A percentile compares a stretch with the other conserved stretches of the same genome.
These are phyloP conservation scores for Mola mola DNA, from an alignment of 2,113 vertebrate species.

Conservation along the genomic window DNA sequence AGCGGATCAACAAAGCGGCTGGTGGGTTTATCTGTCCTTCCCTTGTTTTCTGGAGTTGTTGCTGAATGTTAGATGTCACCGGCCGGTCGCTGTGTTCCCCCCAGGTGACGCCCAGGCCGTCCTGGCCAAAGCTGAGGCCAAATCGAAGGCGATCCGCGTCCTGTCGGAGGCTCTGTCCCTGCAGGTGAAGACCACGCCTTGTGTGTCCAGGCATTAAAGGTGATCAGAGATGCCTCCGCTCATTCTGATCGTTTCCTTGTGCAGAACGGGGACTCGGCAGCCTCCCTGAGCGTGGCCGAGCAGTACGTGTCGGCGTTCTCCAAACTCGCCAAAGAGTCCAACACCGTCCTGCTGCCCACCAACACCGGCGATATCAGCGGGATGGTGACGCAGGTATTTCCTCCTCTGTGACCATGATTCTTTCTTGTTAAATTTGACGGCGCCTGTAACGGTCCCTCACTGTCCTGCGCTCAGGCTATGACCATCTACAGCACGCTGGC, in stretches of 20 bases:
- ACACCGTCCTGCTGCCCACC: conserved; percentile 91
- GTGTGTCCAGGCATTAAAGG: accelerated
- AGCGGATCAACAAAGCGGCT: conserved; percentile 93
- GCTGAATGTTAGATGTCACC: no score
- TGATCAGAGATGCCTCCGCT: background rate
- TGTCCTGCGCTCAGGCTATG: conserved; percentile 73
- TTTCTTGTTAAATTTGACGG: background rate
- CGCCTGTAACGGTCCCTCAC: background rate
- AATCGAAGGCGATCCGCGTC: conserved; percentile 90
- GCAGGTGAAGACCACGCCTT: conserved; percentile 78
- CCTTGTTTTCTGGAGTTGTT: no score
- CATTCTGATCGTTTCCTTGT: background rate
- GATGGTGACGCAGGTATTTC: conserved; percentile 94
- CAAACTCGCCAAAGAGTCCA: conserved; percentile 93
- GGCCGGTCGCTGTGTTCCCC: background rate
- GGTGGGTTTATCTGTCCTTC: no score
- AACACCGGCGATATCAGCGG: conserved; percentile 87
- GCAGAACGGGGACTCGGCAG: conserved; percentile 90
- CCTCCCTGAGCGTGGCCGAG: conserved; percentile 91
- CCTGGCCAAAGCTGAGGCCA: conserved; percentile 91
- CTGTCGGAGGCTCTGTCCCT: conserved; percentile 87
- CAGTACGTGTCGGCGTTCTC: conserved; percentile 95
- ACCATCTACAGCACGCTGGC: conserved; percentile 73
- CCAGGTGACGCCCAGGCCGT: conserved; percentile 93
- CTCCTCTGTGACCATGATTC: no score